Evolutionary conservation across 2,113 vertebrate genomes (phyloP), one percentile per base, ranked within the genome.

Genomic region (Neodontobutis hainanensis): DNA sequence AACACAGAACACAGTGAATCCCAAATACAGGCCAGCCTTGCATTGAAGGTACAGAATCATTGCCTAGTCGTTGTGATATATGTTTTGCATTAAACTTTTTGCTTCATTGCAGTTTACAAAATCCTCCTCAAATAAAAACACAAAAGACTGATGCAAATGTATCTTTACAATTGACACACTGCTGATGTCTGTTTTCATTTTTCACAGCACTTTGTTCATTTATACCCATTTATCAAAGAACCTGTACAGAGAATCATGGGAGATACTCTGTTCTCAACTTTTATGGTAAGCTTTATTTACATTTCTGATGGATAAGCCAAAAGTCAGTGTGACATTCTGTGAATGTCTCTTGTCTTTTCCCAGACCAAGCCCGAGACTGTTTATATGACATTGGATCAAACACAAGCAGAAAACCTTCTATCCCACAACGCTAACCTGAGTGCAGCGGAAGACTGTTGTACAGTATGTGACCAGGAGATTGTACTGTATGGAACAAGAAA

Each of bases 21-120:
- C 61, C 96, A 97, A 88, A 90, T 89, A 75, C 91, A 96, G 51
- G 94, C 94, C 75, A 93, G 93, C 49, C 65, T 92, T 49, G 85
- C 94, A 5, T 83, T 97, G 61, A 55, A 93, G 94, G 95, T 95
- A 78, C 14, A 55, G 4, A 51, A 15, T 63, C 5, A 16, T 52
- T 15, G 40, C 10, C 38, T n/a, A 47, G 19, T n/a, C 0, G 19
- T 27, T 27, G 19, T 27, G 19, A 42, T 11, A 10, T 6, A 53
- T 40, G 8, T 5, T 8, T 40, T 6, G 38, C 38, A 40, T 40
- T 40, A 8, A 5, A 40, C 38, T 40, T 40, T 40, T 40, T 4
- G 3, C 38, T 40, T 40, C 8, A 27, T 32, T 50, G 6, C 4
- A 12, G 11, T 32, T 34, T 34, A 32, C 34, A 12, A 27, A 34